These are phyloP conservation scores for Emmelina monodactyla DNA, from an alignment of 2,888 invertebrate species.

Conservation along the genomic window DNA sequence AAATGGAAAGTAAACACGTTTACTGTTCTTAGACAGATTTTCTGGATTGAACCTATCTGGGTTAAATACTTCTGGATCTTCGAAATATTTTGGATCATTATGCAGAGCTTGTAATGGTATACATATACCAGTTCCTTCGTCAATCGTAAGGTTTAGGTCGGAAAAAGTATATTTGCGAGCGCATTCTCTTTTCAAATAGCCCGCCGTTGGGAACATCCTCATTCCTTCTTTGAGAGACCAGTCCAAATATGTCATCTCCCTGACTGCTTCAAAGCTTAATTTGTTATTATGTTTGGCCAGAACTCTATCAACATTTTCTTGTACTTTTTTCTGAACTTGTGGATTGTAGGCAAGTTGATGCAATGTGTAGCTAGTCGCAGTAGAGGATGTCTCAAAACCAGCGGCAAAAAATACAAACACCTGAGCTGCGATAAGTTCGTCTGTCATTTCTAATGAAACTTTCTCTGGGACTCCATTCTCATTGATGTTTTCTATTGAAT, in stretches of 20 bases:
- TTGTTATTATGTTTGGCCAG: conserved; percentile 17
- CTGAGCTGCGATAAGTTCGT: conserved; percentile 17
- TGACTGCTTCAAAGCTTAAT: conserved; percentile 19
- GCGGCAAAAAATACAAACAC: conserved; percentile 20
- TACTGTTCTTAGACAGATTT: conserved; percentile 21
- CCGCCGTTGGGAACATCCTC: conserved; percentile 18
- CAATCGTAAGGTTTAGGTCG: conserved; percentile 21
- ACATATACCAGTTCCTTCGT: conserved; percentile 19
- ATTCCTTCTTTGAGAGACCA: conserved; percentile 18
- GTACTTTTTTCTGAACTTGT: conserved; percentile 16
- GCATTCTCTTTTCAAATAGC: conserved; percentile 15
- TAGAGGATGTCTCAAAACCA: conserved; percentile 21
- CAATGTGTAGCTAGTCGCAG: conserved; percentile 18
- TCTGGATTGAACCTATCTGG: conserved; percentile 34
- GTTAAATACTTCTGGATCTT: conserved; percentile 30
- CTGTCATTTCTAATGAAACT: conserved; percentile 13
- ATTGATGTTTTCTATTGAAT: conserved; percentile 15
- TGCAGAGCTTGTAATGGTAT: conserved; percentile 34
- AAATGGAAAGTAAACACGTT: conserved; percentile 37
- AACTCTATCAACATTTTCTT: conserved; percentile 18
- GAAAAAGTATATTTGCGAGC: conserved; percentile 16
- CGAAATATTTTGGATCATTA: conserved; percentile 34
- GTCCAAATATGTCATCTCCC: conserved; percentile 19
- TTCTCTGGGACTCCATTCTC: conserved; percentile 13
- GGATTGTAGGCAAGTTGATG: conserved; percentile 18